Evolutionary conservation across 2,113 vertebrate species (phyloP).

Genomic region (Corythaeola cristata): DNA sequence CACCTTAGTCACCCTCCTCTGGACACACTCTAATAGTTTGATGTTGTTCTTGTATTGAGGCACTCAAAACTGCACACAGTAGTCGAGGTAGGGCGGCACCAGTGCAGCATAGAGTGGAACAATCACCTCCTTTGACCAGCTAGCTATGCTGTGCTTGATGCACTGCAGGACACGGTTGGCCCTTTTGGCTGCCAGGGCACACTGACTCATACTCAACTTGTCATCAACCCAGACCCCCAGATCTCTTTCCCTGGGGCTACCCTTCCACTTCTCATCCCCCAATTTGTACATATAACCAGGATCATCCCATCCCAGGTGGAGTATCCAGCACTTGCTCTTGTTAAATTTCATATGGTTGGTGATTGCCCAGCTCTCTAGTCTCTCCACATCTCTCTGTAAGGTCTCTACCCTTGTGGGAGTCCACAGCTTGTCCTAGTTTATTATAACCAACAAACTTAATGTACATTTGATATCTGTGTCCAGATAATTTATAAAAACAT

Average conservation of each 20-base stretch:
- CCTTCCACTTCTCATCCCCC: neutral
- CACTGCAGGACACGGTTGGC: too few species aligned
- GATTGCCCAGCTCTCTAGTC: neutral
- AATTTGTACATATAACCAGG: neutral
- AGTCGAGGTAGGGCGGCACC: too few species aligned
- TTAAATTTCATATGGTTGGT: neutral
- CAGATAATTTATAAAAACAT: neutral
- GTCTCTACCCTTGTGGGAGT: neutral
- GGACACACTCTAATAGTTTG: neutral
- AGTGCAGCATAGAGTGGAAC: too few species aligned
- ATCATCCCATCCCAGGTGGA: neutral
- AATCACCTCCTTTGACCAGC: too few species aligned
- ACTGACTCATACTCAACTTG: neutral
- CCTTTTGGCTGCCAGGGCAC: neutral
- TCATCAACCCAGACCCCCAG: neutral
- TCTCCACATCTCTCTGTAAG: neutral
- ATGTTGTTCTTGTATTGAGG: neutral
- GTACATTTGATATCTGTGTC: neutral
- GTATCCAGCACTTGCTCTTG: neutral
- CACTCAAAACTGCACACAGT: too few species aligned
- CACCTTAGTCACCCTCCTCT: neutral
- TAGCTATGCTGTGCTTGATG: too few species aligned
- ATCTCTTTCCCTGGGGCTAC: rapidly evolving
- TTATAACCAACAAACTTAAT: neutral
- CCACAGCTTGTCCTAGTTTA: neutral